phyloP scores from a whole-genome alignment of 2,113 vertebrate species.

The Engystomops pustulosus region DNA sequence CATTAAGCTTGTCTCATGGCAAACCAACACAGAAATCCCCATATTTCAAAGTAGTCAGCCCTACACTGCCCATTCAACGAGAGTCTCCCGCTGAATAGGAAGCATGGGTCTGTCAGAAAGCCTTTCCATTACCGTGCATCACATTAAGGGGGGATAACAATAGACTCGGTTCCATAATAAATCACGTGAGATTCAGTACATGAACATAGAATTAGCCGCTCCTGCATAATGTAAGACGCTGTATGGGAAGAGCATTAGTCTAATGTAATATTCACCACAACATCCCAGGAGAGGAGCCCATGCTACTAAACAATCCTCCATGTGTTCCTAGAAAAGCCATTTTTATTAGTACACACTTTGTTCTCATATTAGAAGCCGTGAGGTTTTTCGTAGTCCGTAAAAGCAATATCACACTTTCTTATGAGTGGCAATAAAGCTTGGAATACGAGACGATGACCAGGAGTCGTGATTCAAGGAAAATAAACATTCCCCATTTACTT shows the following conservation, averaged over 20 bases:
- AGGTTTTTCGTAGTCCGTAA: constrained; percentile 4
- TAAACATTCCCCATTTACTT: constrained; percentile 1
- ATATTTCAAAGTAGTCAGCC: background rate
- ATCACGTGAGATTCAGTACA: constrained; percentile 40
- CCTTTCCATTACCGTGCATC: constrained; percentile 33
- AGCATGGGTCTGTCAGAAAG: constrained; percentile 28
- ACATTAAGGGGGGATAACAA: constrained; percentile 32
- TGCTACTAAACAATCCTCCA: constrained; percentile 1
- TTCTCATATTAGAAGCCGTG: background rate
- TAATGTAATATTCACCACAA: constrained; percentile 21
- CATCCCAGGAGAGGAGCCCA: constrained; percentile 7
- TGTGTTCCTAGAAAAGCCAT: constrained; percentile 6
- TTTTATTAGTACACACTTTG: constrained; percentile 4
- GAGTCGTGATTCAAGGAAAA: constrained; percentile 3
- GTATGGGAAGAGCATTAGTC: constrained; percentile 25
- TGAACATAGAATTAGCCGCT: constrained; percentile 24
- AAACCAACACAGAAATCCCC: background rate
- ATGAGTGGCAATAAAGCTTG: constrained; percentile 7
- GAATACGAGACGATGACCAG: background rate
- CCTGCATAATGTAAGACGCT: constrained; percentile 29
- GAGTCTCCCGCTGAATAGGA: constrained; percentile 19
- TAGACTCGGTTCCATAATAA: constrained; percentile 26
- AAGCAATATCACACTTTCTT: background rate
- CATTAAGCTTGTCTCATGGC: background rate
- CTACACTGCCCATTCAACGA: background rate